Percentiles rank a stretch among this genome's conserved stretches.
Evolutionary conservation across 2,888 invertebrate species (phyloP).

Genomic region (Phengaris arion): DNA sequence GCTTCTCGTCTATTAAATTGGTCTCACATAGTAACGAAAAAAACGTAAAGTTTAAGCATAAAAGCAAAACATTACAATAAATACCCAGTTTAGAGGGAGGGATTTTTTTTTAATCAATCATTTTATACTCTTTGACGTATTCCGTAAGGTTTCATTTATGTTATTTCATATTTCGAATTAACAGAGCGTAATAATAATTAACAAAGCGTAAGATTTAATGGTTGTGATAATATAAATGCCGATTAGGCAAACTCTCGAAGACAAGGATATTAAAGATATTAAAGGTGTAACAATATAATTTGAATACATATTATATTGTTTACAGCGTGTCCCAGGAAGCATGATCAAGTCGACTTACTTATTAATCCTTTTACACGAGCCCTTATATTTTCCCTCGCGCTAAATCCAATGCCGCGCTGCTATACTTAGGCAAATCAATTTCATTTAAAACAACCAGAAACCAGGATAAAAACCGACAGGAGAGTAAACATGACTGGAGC

Average conservation of each 20-base stretch:
- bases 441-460: too few species aligned
- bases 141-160: not conserved
- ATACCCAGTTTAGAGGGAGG: not conserved
- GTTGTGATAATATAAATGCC: not conserved
- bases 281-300: not conserved
- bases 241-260: too few species aligned
- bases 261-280: not conserved
- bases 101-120: slow-evolving; percentile 23
- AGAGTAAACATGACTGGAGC: too few species aligned
- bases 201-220: not conserved
- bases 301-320: too few species aligned
- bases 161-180: not conserved
- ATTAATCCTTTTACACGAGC: too few species aligned
- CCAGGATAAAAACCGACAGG: too few species aligned
- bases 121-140: not conserved
- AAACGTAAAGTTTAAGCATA: slow-evolving; percentile 23
- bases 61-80: slow-evolving; percentile 23
- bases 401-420: too few species aligned
- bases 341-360: too few species aligned
- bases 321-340: too few species aligned
- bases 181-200: not conserved
- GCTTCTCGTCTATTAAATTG: slow-evolving; percentile 21
- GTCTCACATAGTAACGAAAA: not conserved
- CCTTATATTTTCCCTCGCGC: too few species aligned
- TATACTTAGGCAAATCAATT: too few species aligned